Evolutionary conservation across 2,113 vertebrate genomes (phyloP), one percentile per base, ranked within the genome.

Genomic region (Corvus hawaiiensis): DNA sequence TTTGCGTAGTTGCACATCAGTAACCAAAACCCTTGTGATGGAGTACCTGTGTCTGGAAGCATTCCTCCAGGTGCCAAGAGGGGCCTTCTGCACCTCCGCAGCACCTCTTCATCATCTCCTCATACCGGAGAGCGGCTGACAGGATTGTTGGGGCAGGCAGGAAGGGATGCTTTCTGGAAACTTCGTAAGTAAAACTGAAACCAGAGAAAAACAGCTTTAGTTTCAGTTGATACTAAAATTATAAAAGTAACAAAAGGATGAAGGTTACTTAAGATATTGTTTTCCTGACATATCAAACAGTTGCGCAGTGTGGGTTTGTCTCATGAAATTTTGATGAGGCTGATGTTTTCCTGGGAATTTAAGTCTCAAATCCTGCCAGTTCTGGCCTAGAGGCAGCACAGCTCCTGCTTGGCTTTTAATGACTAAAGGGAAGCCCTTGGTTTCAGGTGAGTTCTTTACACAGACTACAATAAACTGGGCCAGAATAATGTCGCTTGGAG

Each of bases 1-100:
- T 26, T 35, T 35, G 67, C 7, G 1, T 35, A 30, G 22, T 8
- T 18, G 14, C 48, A 20, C 9, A 0, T 9, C 3, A 18, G 10
- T 22, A 3, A 54, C 19, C 21, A 4, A 2, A 13, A 15, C 2
- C 10, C 22, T 37, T 41, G 24, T 11, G 9, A 1, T 8, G 58
- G 18, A 43, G 26, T 94, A 98, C 98, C 97, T 97, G 96, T 59
- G 75, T 92, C 32, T 9, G 90, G 55, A 97, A 97, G 89, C 98
- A 98, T 48, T 97, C 97, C 8, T 58, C 39, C 8, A 19, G 37
- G 37, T 33, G 11, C 0, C 4, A 28, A 18, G 58, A 2, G 17
- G 73, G 35, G 19, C 62, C 87, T 30, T 77, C 87, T 10, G 91
- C 73, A 7, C 32, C n/a, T 59, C 93, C 51, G 15, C 98, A 98